These are phyloP conservation scores for Drosophila serrata DNA, from an alignment of 1,140 invertebrate species.

Conservation along the genomic window DNA sequence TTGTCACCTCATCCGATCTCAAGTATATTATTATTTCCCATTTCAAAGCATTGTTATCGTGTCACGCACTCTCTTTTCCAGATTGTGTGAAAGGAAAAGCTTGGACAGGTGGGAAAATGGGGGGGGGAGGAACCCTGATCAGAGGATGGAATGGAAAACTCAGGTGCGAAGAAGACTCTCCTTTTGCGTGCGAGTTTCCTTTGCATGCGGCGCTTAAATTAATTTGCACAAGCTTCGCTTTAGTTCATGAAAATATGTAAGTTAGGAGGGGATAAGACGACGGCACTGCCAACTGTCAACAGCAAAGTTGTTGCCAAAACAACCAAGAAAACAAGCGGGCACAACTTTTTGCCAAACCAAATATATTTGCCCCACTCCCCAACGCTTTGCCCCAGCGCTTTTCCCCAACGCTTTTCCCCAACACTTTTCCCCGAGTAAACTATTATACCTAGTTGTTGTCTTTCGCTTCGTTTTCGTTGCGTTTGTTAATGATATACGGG, in stretches of 20 bases:
- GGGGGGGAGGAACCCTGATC: too few species aligned
- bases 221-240: constrained; percentile 63
- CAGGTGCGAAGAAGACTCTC: constrained; percentile 39
- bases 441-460: constrained; percentile 24
- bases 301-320: constrained; percentile 58
- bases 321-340: constrained; percentile 40
- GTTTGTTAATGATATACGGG: constrained; percentile 45
- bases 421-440: constrained; percentile 7
- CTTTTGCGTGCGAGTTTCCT: constrained; percentile 57
- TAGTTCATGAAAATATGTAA: constrained; percentile 52
- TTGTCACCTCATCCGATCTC: constrained; percentile 20
- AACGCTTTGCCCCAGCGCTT: too few species aligned
- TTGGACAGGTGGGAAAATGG: not conserved
- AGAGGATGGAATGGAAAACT: not conserved
- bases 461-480: constrained; percentile 7
- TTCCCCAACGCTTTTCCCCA: too few species aligned
- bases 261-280: constrained; percentile 2
- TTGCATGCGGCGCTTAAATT: constrained; percentile 77
- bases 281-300: constrained; percentile 43
- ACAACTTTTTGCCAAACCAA: constrained; percentile 52
- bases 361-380: constrained; percentile 31
- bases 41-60: constrained; percentile 12
- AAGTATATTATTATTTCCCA: constrained; percentile 1
- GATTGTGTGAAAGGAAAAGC: not conserved
- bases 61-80: constrained; percentile 23